Base-by-base conservation (phyloP, 2,113 vertebrate genomes). In the Daubentonia madagascariensis region DNA sequence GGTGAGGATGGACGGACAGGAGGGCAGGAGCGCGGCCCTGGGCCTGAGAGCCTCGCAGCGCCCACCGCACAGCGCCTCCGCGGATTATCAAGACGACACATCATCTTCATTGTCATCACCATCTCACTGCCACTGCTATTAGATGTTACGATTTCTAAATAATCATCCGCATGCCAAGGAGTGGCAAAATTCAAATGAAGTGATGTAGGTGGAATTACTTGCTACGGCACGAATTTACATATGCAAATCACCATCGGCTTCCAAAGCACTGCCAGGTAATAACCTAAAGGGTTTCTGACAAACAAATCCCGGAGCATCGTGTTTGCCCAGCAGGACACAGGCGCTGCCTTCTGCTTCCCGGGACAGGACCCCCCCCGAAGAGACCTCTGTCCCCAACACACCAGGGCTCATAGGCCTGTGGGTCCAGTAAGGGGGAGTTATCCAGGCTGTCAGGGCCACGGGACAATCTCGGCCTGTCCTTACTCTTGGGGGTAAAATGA, bases 31-130 rank as follows among this genome's bases (percentile, higher is more conserved):
- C 8, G 11, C 32, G 6, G 1, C 2, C 14, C 40, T 30, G 28
- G 1, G 18, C 45, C 37, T 78, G 22, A 54, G 70, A 22, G 63
- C 40, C 4, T 0, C 16, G 35, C 72, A 75, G 40, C 37, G 1
- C 3, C 5, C 76, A 45, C 0, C 18, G 5, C 57, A 22, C 0
- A 0, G 28, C 3, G 0, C 17, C n/a, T 14, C 8, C 7, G 0
- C 0, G 0, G 20, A 30, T 43, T 13, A 4, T 4, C 6, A 4
- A 8, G 4, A 16, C 7, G 14, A 8, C 25, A 5, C 1, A 0
- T 28, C 35, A 0, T 8, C 28, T 0, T 8, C 35, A 1, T 6
- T 7, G 17, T 12, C 35, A 6, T 7, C 6, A 35, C 2, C 89
- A 17, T 14, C 73, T 86, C 37, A 30, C 28, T 9, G 10, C 48